Evolutionary conservation across 2,113 vertebrate genomes (phyloP), one percentile per base, ranked within the genome.

Genomic region (Vulpes ferrilata): DNA sequence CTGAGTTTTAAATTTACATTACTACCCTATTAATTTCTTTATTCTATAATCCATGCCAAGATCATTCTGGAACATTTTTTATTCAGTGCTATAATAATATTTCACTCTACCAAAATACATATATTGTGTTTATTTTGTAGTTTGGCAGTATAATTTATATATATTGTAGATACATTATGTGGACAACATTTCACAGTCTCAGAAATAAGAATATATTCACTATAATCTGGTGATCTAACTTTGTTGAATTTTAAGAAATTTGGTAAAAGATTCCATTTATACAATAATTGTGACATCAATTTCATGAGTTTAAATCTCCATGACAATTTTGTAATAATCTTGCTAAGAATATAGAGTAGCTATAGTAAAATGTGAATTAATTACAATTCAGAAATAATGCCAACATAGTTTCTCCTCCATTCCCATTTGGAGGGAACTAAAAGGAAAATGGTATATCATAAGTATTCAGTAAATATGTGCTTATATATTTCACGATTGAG

Each of bases 121-220:
- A 43, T 17, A 38, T 73, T 84, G 62, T 74, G 32, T 86, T 76
- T 48, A 69, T 60, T 35, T 92, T 15, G 32, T 60, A 60, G 11
- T n/a, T 76, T 94, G n/a, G 11, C 11, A 78, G 55, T 76, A 16
- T 60, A 71, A 10, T 82, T 53, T 89, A 6, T 11, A 81, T 93
- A 88, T 85, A 53, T 60, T 86, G 79, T 87, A 38, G 3, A 69
- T 74, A 57, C 19, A 71, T 4, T 88, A 60, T 57, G 13, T n/a
- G 48, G 90, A 88, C 76, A 9, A 69, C 25, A 79, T 95, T 93
- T 94, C 35, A 60, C 5, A 88, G 25, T 1, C 2, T 74, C 38
- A 53, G 51, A 95, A 89, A 91, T 25, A 65, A 73, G 20, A 83
- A 84, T 71, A 51, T 79, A 95, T 64, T 88, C 7, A 84, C 27